Base-by-base conservation (phyloP, 2,797 vertebrate genomes). In the Enteromius treurensis region DNA sequence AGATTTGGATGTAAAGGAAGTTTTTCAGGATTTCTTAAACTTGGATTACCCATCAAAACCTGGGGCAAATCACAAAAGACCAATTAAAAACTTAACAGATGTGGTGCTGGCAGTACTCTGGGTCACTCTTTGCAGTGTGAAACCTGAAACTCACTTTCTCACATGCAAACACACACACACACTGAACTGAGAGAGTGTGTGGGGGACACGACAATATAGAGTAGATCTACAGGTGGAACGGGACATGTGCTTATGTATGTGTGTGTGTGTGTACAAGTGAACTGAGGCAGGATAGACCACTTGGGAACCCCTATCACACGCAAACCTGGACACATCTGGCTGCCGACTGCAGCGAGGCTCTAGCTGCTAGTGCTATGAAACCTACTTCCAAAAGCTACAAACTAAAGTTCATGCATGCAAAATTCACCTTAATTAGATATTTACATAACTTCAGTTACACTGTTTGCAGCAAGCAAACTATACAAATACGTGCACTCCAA, bases 311-410 rank as follows among this genome's bases (percentile, higher is more conserved):
- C 86, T 79, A 93, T 92, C 91, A 93, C 93, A 93, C 89, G 90
- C 92, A 91, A 91, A 84, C 71, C 80, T 91, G 88, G 49, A 89
- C 91, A 95, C 94, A 95, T 95, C 94, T 95, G 94, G 93, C 89
- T 88, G 86, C 88, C 34, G 87, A 89, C 88, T 86, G 86, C 84
- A 86, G 89, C 87, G 58, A 88, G 88, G 86, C 89, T 88, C 89
- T 87, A 86, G 14, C 65, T 47, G 37, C 42, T 51, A 77, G 69
- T 32, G 26, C 64, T n/a, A 80, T 10, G 74, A 87, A 79, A 79
- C 80, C 79, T 45, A 87, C 85, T 86, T 88, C 85, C 79, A 85
- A 87, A 84, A 45, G 84, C 89, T 84, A 29, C 86, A 62, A 86
- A 90, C 88, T 88, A 86, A 85, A 75, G 86, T 90, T 91, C 86